Conservation (phyloP, 2,113 vertebrate species). For the Myotis brandtii region DNA sequence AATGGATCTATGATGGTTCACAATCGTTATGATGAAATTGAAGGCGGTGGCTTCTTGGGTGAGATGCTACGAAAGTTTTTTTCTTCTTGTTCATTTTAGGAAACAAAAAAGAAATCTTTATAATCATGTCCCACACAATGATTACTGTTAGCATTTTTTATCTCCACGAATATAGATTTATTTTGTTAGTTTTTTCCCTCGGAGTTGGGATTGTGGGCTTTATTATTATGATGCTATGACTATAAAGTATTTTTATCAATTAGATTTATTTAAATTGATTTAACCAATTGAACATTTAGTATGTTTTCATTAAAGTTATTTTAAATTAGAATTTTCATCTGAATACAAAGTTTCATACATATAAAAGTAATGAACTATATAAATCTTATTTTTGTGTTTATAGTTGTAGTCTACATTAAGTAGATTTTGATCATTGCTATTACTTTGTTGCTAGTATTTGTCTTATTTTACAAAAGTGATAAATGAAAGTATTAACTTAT, state of each 20-base stretch:
- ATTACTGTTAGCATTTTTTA: background rate
- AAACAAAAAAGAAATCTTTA: conserved; percentile 24
- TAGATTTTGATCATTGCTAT: conserved; percentile 33
- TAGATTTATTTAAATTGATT: conserved; percentile 31
- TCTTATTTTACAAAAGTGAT: conserved; percentile 3
- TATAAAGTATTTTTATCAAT: background rate
- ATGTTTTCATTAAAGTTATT: conserved; percentile 49
- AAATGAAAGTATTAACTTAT: conserved; percentile 31
- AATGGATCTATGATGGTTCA: conserved; percentile 85
- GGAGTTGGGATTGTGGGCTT: background rate
- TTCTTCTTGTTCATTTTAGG: background rate
- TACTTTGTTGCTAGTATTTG: conserved; percentile 27
- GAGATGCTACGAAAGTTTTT: conserved; percentile 78
- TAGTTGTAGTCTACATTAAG: background rate
- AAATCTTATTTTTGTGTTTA: conserved; percentile 34
- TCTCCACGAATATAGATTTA: background rate
- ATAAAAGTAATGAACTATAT: background rate
- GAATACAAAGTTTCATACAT: conserved; percentile 52
- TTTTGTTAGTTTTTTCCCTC: background rate
- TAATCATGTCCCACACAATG: background rate
- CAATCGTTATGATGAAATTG: conserved; percentile 92
- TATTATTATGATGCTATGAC: conserved; percentile 3
- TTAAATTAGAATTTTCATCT: conserved; percentile 61
- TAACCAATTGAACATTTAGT: background rate
- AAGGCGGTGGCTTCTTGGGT: conserved; percentile 92